A percentile compares a stretch with the other conserved stretches of the same genome.
Evolutionary conservation across 2,888 invertebrate species (phyloP).

Genomic region (Sturmia bella): DNA sequence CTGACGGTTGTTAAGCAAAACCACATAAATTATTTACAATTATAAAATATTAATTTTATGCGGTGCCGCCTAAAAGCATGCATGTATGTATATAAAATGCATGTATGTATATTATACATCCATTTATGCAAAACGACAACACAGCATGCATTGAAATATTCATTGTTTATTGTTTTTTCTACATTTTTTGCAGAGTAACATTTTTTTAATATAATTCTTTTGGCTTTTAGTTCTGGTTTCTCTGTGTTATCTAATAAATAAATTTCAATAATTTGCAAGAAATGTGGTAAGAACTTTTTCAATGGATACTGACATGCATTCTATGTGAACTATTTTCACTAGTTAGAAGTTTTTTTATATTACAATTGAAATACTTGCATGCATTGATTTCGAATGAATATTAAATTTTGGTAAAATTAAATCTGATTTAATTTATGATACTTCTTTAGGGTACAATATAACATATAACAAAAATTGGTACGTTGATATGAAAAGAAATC

Average conservation of each 20-base stretch:
- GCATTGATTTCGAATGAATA: too few species aligned
- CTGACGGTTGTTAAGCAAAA: constrained; percentile 51
- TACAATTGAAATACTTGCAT: too few species aligned
- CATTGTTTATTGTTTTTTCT: constrained; percentile 20
- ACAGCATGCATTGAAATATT: constrained; percentile 33
- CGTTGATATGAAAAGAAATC: too few species aligned
- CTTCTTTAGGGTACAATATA: too few species aligned
- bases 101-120: too few species aligned
- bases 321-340: neutral
- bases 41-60: constrained; percentile 62
- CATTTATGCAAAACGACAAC: constrained; percentile 17
- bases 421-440: too few species aligned
- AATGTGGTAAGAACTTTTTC: constrained; percentile 36
- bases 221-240: constrained; percentile 41
- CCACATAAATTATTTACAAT: constrained; percentile 60
- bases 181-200: constrained; percentile 4
- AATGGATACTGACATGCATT: neutral
- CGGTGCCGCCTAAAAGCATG: constrained; percentile 58
- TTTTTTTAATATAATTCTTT: constrained; percentile 30
- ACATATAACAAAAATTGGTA: too few species aligned
- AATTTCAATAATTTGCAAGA: constrained; percentile 49
- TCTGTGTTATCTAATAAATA: constrained; percentile 28
- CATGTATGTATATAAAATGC: too few species aligned
- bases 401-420: too few species aligned
- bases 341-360: neutral